Base-by-base conservation (phyloP, 2,888 invertebrate genomes). In the Megastigmus dorsalis region DNA sequence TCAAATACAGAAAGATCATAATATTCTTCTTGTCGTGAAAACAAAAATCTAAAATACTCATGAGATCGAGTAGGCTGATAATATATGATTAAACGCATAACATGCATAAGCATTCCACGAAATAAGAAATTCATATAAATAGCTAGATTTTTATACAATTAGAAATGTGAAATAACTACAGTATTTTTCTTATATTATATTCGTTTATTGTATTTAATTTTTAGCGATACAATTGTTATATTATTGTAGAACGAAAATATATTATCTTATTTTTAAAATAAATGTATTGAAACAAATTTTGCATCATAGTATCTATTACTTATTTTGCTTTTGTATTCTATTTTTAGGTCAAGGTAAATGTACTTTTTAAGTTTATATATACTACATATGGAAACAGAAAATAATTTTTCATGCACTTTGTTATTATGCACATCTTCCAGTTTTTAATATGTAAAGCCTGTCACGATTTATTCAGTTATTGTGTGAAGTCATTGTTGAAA, bases 121-220 rank as follows among this genome's bases (percentile, higher is more conserved):
- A n/a, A n/a, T n/a, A n/a, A n/a, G n/a, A n/a, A n/a, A n/a, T n/a
- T n/a, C n/a, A n/a, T n/a, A n/a, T n/a, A 28, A 50, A 57, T 23
- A 48, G 30, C 1, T 63, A 62, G 48, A 45, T 23, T 50, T 68
- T 63, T 68, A 62, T 68, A 72, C 33, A n/a, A n/a, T 20, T 30
- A 1, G 43, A 66, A 23, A 33, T 15, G 23, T 13, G 13, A 48
- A 36, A 60, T 18, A 52, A 43, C 28, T 15, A n/a, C 74, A 74
- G 74, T 74, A 74, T 74, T 74, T 62, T 55, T 74, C 45, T 55
- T 73, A 74, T 63, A 63, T 55, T 73, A 74, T 63, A 63, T 36
- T 26, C 4, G 18, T 68, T 55, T 68, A 62, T 48, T 48, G 26
- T 62, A 62, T 48, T 45, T 74, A 68, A 3, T 68, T 55, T 62